Base-by-base conservation (phyloP, 2,888 invertebrate genomes). In the Sminthurinus aureus region DNA sequence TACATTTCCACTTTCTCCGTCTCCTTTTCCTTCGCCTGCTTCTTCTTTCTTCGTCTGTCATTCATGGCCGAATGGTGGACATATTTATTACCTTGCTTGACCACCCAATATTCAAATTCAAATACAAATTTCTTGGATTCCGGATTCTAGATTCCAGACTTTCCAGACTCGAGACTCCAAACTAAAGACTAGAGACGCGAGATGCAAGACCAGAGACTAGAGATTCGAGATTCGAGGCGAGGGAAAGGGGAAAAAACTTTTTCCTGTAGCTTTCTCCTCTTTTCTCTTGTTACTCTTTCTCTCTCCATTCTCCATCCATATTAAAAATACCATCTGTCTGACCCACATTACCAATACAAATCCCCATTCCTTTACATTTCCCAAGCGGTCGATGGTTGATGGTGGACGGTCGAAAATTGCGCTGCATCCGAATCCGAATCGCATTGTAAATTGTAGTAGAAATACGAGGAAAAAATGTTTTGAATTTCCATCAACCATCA, bases 71-170 rank as follows among this genome's bases (percentile, higher is more conserved):
- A 58, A 11, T 26, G 13, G 8, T 71, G 13, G 71, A 71, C 20
- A 24, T 71, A 71, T 71, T 71, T 71, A 71, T 71, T 71, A 24
- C 71, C 71, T 26, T 71, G 71, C 71, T 71, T 71, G 71, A 71
- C 71, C 71, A 71, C 71, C 71, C 71, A 71, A 71, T 26, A 71
- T 71, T 71, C 71, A 26, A 71, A 71, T 71, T 13, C 20, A 22
- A 71, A 58, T 58, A 15, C 58, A 58, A 58, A 58, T 58, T 13
- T 58, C 9, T 3, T 15, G 6, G 3, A 38, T 38, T 38, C 6
- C 3, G 38, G 38, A 38, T 38, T 38, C 38, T 38, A 6, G 38
- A n/a, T n/a, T n/a, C n/a, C n/a, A n/a, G n/a, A n/a, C n/a, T n/a
- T 38, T 38, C 38, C 6, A 38, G 38, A 38, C 6, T 38, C 38